Base-by-base conservation (phyloP, 2,888 invertebrate genomes). In the Quadriops clusia region DNA sequence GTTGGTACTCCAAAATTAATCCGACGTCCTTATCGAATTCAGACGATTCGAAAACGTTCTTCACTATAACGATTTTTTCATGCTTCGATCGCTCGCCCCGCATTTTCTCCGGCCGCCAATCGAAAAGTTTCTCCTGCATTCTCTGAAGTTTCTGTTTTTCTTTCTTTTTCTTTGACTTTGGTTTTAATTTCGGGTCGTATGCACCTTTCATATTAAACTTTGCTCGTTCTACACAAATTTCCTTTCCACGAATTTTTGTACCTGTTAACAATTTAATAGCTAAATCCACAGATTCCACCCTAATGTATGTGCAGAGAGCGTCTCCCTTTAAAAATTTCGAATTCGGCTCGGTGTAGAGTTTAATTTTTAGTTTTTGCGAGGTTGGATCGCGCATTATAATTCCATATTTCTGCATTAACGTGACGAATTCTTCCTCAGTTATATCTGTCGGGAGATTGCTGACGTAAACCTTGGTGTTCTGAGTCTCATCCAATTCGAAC, bases 401-500 rank as follows among this genome's bases (percentile, higher is more conserved):
- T 3, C 98, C 98, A 67, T 85, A 98, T 61, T 98, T 98, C 46
- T 79, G 77, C 86, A 98, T 95, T 18, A 97, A 63, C 53, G 89
- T 83, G 23, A 84, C 72, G 62, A 93, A 87, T 54, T 86, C 85
- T 40, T 91, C 82, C 51, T 91, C 79, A 0, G 84, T 89, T 33
- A 89, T 75, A 46, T 93, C 87, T 32, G 71, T 53, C 0, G 98
- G 97, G 42, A 98, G 67, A 53, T 90, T 87, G 13, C 83, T 80
- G 3, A 98, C 91, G 64, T 99, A 99, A 0, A 98, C 91, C 59
- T 91, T 93, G 2, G 91, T 93, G 54, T 91, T 95, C 48, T 80
- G 76, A 13, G 77, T 73, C 34, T 90, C 82, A 38, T 87, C 77
- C 16, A 89, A 65, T 40, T 98, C 84, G 63, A 98, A 95, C 98